These are phyloP conservation scores for Drosophila willistoni DNA, from an alignment of 1,140 invertebrate species.

Conservation along the genomic window DNA sequence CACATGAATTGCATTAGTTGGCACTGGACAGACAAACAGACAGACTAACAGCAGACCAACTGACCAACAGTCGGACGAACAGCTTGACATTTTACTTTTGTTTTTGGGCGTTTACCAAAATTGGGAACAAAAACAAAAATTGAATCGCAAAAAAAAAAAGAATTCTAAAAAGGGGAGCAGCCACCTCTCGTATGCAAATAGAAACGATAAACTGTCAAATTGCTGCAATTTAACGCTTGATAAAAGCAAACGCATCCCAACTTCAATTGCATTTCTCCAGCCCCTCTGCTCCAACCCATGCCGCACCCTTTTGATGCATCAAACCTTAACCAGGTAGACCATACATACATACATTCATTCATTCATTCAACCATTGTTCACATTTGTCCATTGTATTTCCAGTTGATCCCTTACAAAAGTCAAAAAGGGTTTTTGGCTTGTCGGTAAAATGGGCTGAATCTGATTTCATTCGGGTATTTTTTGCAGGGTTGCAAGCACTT, in stretches of 20 bases:
- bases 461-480: background rate
- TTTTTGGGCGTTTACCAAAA: conserved; percentile 50
- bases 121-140: conserved; percentile 11
- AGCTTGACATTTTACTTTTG: conserved; percentile 69
- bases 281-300: background rate
- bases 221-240: conserved; percentile 76
- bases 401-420: conserved; percentile 44
- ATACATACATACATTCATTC: background rate
- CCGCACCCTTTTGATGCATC: too few species aligned
- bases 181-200: conserved; percentile 53
- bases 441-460: conserved; percentile 17
- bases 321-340: conserved; percentile 24
- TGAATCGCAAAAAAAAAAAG: background rate
- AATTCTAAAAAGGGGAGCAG: background rate
- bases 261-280: conserved; percentile 15
- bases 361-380: conserved; percentile 25
- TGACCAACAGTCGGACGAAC: background rate
- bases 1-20: conserved; percentile 62
- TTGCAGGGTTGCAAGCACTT: background rate
- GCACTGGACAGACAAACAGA: conserved; percentile 41
- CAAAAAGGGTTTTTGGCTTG: conserved; percentile 54
- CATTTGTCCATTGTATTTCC: conserved; percentile 32
- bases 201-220: conserved; percentile 72
- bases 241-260: conserved; percentile 36
- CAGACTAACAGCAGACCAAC: background rate